Evolutionary conservation across 2,888 invertebrate species (phyloP).

Genomic region (Esperia sulphurella): DNA sequence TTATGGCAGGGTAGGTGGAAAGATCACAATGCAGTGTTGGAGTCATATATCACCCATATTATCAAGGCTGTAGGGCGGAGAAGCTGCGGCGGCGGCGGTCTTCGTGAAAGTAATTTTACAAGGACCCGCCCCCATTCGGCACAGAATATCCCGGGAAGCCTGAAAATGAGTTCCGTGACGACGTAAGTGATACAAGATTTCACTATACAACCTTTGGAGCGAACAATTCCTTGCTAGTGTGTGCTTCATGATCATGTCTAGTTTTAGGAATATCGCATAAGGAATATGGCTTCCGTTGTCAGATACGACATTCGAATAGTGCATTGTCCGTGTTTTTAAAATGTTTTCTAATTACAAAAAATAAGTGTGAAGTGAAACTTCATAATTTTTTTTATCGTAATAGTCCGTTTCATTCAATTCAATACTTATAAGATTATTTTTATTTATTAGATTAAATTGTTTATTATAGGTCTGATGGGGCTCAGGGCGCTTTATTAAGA

Average conservation of each 20-base stretch:
- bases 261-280: not conserved
- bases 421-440: no score
- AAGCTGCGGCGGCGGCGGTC: conserved; percentile 23
- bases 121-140: conserved; percentile 29
- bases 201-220: conserved; percentile 27
- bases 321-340: no score
- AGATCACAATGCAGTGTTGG: conserved; percentile 47
- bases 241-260: not conserved
- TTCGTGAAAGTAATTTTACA: conserved; percentile 44
- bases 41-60: conserved; percentile 54
- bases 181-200: conserved; percentile 40
- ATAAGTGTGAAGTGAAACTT: no score
- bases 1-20: conserved; percentile 36
- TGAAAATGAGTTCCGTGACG: conserved; percentile 37
- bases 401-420: no score
- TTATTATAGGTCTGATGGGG: no score
- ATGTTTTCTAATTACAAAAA: no score
- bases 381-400: no score
- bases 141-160: conserved; percentile 32
- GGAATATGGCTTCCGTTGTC: not conserved
- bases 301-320: no score
- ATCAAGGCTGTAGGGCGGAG: conserved; percentile 38
- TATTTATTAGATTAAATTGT: no score
- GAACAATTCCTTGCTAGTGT: conserved; percentile 25
- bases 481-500: no score